Base-by-base conservation (phyloP, 1,140 invertebrate species). In the Aphis gossypii region DNA sequence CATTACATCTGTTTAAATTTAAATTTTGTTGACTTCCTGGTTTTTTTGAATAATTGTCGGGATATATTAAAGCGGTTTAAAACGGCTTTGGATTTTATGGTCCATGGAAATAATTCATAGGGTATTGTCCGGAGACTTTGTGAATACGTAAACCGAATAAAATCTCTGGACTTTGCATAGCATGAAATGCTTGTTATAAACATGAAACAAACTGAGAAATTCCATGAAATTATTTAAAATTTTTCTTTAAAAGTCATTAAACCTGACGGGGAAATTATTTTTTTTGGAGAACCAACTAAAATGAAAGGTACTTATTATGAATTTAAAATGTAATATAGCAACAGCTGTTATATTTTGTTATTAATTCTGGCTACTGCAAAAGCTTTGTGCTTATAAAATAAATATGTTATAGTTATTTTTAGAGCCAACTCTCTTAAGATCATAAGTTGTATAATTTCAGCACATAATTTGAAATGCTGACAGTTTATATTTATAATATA, bases 1-100 rank as follows among this genome's bases (percentile, higher is more conserved):
- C 44, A 87, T 87, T 87, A 48, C 25, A 21, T n/a, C 44, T 48
- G 86, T 87, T 87, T 51, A 48, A 48, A 48, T 87, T 87, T 46
- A 9, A 87, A 48, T 87, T 87, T 87, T 46, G 30, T 87, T n/a
- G 30, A 87, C 25, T 87, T 51, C 86, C 86, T 7, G 2, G 30
- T 35, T 86, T 86, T 86, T 86, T 46, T 30, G 21, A 86, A 86
- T 86, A 86, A 86, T 86, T 46, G 11, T 86, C 25, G 18, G 30
- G n/a, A 87, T 48, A 48, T 46, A 87, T 83, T 83, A 38, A 83
- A 86, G 8, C 14, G 44, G 60, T 76, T 68, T 38, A 84, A 86
- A 86, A 44, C 44, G 23, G 25, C 23, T 86, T 46, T 46, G 35
- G 23, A 86, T 86, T 46, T 86, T 48, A 87, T n/a, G 30, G 30